These are phyloP conservation scores for Pseudanteris insignis DNA, from an alignment of 2,888 invertebrate genomes.

Conservation along the genomic window DNA sequence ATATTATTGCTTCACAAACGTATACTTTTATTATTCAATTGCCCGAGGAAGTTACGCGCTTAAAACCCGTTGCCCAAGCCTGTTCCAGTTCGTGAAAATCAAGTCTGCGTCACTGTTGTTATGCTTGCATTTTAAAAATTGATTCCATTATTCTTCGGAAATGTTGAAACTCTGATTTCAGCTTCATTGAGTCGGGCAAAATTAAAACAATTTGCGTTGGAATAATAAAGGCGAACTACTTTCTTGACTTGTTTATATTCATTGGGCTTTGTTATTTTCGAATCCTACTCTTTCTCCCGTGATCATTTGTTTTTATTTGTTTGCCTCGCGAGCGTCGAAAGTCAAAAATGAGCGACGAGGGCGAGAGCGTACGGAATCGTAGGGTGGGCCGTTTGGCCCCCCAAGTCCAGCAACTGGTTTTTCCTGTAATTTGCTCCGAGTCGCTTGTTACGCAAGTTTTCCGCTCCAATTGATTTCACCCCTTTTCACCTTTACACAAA, in stretches of 20 bases:
- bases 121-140: constrained; percentile 27
- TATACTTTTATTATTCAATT: no score
- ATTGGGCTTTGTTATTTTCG: constrained; percentile 28
- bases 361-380: constrained; percentile 11
- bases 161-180: constrained; percentile 28
- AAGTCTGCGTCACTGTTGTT: constrained; percentile 11
- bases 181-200: constrained; percentile 31
- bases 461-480: constrained; percentile 60
- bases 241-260: constrained; percentile 37
- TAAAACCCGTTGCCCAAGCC: no score
- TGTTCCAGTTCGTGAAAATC: not conserved
- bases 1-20: no score
- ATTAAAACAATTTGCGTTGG: constrained; percentile 32
- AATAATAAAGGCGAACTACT: constrained; percentile 35
- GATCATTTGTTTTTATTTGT: constrained; percentile 56
- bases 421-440: constrained; percentile 59
- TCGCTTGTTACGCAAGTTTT: constrained; percentile 63
- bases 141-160: constrained; percentile 26
- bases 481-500: constrained; percentile 43
- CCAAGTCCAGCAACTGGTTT: constrained; percentile 51
- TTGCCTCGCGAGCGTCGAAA: constrained; percentile 41
- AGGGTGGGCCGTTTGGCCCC: constrained; percentile 13
- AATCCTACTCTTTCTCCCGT: constrained; percentile 35
- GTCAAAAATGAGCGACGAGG: constrained; percentile 32
- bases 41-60: no score